Percentiles rank a stretch among this genome's conserved stretches.
phyloP scores from a whole-genome alignment of 2,113 vertebrate species.

The Colius striatus region DNA sequence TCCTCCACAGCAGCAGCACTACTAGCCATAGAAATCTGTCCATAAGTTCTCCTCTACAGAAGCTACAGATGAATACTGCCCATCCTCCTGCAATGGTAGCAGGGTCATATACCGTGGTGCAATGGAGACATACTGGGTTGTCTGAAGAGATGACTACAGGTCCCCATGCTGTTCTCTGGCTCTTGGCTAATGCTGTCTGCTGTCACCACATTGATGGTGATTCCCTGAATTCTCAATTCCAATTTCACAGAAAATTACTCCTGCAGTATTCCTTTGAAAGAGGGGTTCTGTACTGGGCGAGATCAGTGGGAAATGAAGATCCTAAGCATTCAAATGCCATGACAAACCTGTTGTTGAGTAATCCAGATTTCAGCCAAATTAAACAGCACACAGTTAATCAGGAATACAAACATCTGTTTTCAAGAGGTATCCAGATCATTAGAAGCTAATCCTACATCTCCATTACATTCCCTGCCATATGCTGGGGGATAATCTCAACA shows the following conservation, averaged over 20 bases:
- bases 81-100: background rate
- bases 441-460: constrained; percentile 50
- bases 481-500: constrained; percentile 44
- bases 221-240: background rate
- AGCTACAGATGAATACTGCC: background rate
- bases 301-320: background rate
- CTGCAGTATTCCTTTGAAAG: background rate
- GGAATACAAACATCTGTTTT: constrained; percentile 27
- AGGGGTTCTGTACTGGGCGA: background rate
- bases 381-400: background rate
- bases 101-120: background rate
- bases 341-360: background rate
- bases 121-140: background rate
- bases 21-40: background rate
- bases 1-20: background rate
- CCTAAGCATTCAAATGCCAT: background rate
- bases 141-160: background rate
- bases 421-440: constrained; percentile 39
- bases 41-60: background rate
- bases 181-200: accelerated
- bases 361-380: background rate
- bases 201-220: accelerated
- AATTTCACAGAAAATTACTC: background rate
- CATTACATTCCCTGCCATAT: constrained; percentile 41
- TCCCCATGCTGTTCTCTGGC: background rate